phyloP scores from a whole-genome alignment of 2,113 vertebrate genomes.

The Brienomyrus longianalis region DNA sequence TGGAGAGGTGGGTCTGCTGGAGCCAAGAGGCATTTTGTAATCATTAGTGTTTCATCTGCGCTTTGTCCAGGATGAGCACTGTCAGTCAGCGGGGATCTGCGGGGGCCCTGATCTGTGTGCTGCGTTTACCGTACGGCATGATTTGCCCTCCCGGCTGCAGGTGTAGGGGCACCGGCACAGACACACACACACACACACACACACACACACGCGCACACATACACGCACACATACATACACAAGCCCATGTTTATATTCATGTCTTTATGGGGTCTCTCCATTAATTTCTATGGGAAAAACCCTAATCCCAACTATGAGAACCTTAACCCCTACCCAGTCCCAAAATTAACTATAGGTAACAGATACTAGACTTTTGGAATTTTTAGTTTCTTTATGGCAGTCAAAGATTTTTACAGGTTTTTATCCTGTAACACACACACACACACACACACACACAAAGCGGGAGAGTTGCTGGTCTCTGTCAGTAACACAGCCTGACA shows the following conservation, averaged over 20 bases:
- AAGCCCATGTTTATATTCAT: background rate
- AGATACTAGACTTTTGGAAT: background rate
- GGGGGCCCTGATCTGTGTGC: background rate
- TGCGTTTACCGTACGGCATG: background rate
- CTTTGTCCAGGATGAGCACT: slow-evolving; percentile 19
- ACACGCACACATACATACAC: background rate
- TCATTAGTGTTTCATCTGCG: slow-evolving; percentile 22
- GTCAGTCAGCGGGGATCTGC: slow-evolving; percentile 22
- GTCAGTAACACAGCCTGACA: background rate
- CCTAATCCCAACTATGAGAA: background rate
- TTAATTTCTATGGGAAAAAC: background rate
- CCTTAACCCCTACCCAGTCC: background rate
- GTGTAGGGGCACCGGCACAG: background rate
- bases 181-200: slow-evolving; percentile 2
- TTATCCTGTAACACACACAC: background rate
- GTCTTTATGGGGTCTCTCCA: background rate
- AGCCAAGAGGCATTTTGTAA: slow-evolving; percentile 5
- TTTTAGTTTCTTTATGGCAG: background rate
- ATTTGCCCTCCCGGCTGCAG: background rate
- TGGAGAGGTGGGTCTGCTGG: background rate
- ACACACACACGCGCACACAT: slow-evolving; percentile 6
- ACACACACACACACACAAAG: slow-evolving; percentile 8
- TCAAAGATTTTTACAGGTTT: background rate
- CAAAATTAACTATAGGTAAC: background rate
- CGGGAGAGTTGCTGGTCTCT: slow-evolving; percentile 27